phyloP scores from a whole-genome alignment of 2,113 vertebrate species.

The Columbina picui region DNA sequence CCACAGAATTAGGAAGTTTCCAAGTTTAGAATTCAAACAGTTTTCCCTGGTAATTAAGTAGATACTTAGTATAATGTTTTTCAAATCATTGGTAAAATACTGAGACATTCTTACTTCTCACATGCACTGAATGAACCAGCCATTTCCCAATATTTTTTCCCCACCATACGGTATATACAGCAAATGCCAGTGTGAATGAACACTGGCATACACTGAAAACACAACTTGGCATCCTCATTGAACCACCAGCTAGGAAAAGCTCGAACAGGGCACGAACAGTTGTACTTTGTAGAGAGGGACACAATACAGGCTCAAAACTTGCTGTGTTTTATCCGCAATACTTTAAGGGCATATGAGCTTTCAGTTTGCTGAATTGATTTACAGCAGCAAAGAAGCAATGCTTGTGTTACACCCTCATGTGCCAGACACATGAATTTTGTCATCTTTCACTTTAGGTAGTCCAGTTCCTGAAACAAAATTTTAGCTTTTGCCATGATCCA shows the following conservation, averaged over 20 bases:
- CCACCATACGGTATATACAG: rapidly evolving
- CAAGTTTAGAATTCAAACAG: background rate
- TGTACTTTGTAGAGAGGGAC: background rate
- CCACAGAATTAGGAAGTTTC: background rate
- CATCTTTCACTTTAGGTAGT: background rate
- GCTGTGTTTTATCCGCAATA: background rate
- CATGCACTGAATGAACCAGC: rapidly evolving
- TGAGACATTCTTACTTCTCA: background rate
- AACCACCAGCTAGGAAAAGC: background rate
- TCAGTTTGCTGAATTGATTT: background rate
- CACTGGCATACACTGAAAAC: rapidly evolving
- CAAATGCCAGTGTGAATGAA: background rate
- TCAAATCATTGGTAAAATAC: background rate
- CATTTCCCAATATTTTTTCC: background rate
- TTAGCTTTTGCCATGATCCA: background rate
- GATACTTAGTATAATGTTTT: background rate
- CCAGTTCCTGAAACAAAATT: background rate
- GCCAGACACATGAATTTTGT: background rate
- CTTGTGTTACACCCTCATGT: background rate
- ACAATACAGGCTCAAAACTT: background rate
- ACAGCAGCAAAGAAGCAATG: background rate
- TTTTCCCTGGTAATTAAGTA: background rate
- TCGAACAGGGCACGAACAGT: rapidly evolving
- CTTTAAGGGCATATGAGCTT: background rate
- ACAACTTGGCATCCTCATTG: background rate